Evolutionary conservation across 2,888 invertebrate species (phyloP), one percentile per base, ranked within the genome.

Genomic region (Xanthorhoe spadicearia): DNA sequence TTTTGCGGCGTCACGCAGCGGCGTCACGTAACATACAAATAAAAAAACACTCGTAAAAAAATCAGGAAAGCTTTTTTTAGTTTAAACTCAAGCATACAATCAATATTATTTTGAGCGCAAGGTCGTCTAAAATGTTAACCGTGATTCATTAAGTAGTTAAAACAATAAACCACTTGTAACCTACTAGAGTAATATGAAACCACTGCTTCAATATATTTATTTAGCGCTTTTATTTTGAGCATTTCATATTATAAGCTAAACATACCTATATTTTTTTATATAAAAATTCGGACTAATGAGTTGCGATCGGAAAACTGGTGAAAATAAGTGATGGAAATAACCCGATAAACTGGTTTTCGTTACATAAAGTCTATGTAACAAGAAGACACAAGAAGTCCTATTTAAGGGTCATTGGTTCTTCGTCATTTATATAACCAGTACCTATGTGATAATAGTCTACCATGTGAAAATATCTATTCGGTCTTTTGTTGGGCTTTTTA

Each of bases 311-410:
- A 6, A n/a, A 6, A 17, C 48, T 6, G 48, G 48, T 48, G 48
- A 48, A 48, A 48, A 48, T 15, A 68, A 32, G 52, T 35, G 32
- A 58, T 38, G 48, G 32, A 53, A 55, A 57, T 46, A 70, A 70
- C 67, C 63, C 13, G 54, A 63, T 56, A 28, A 50, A 64, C 70
- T 61, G 13, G 68, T 70, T 50, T 64, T 64, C 58, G 28, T 70
- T 71, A 71, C 52, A 62, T 64, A 66, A 66, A 50, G 2, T 38
- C 32, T 57, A 67, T 60, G 68, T 70, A 70, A 71, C 64, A 58
- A 53, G 69, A 67, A 68, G 64, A 66, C 61, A 63, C 62, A 55
- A 66, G 66, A 61, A 57, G 51, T 59, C 13, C 28, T 56, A 69
- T 61, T 32, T 64, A 71, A 62, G 66, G 66, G 66, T 63, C 67